Conservation (phyloP, 2,888 invertebrate genomes). For the Congeria kusceri region DNA sequence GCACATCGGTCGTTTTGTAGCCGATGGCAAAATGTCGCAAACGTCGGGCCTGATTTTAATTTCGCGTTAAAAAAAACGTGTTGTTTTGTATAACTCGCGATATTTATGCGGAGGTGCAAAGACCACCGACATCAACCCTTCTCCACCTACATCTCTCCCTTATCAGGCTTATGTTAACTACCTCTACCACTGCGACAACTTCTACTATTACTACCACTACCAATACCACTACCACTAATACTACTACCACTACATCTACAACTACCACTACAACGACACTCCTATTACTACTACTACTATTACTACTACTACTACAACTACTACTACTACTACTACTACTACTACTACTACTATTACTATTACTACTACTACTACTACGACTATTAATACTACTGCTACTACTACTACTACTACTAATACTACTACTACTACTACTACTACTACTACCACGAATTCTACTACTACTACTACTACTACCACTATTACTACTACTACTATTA, state of each 20-base stretch:
- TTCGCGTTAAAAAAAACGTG: no score
- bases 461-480: constrained; percentile 20
- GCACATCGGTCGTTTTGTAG: no score
- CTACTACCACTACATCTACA: constrained; percentile 13
- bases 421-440: constrained; percentile 39
- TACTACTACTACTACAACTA: constrained; percentile 40
- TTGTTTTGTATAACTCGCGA: no score
- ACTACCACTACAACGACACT: constrained; percentile 24
- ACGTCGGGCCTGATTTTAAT: no score
- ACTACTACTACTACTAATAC: constrained; percentile 47
- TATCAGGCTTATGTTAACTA: no score
- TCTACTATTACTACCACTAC: no score
- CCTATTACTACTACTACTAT: constrained; percentile 33
- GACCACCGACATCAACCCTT: no score
- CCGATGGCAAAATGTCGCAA: no score
- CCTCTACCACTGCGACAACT: constrained; percentile 19
- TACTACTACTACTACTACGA: constrained; percentile 34
- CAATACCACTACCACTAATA: no score
- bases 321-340: constrained; percentile 20
- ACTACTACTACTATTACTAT: constrained; percentile 44
- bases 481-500: constrained; percentile 22
- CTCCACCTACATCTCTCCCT: no score
- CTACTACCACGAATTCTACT: constrained; percentile 23
- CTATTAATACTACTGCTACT: constrained; percentile 33
- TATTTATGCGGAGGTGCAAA: no score